Conservation (phyloP, 2,797 vertebrate species). For the Anguilla megastoma region DNA sequence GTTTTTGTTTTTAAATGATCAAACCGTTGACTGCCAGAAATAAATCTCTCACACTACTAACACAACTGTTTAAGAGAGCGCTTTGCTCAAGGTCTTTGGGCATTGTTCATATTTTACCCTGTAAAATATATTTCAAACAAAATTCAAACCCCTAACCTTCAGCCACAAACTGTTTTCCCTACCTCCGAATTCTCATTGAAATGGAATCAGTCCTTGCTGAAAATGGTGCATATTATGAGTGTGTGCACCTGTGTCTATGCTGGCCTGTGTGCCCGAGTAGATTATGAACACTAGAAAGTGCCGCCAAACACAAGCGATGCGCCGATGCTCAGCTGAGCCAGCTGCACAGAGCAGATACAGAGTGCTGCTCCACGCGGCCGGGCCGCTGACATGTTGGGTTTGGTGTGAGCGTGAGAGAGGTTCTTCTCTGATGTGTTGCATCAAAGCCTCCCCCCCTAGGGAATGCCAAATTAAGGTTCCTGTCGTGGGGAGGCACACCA, state of each 20-base stretch:
- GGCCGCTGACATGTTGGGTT: not conserved
- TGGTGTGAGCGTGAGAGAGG: slow-evolving; percentile 2
- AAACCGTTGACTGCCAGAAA: slow-evolving; percentile 4
- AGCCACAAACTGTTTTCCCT: not conserved
- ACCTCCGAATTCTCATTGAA: not conserved
- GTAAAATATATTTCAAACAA: slow-evolving; percentile 7
- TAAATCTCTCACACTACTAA: not conserved
- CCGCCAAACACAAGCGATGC: not conserved
- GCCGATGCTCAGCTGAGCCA: not conserved
- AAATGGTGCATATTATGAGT: not conserved
- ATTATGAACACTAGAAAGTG: not conserved
- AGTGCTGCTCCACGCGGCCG: not conserved
- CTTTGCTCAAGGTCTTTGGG: not conserved
- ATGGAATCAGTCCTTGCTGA: slow-evolving; percentile 6
- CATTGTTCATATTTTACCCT: not conserved
- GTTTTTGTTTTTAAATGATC: not conserved
- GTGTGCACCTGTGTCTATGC: not conserved
- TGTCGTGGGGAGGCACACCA: slow-evolving; percentile 1
- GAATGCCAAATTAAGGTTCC: not conserved
- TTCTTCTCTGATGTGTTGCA: not conserved
- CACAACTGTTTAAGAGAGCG: not conserved
- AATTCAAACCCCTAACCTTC: not conserved
- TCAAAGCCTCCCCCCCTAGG: slow-evolving; percentile 14
- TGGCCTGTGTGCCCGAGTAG: not conserved
- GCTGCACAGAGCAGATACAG: slow-evolving; percentile 3